Conservation (phyloP, 2,797 vertebrate genomes). For the Ctenopoma kingsleyae region DNA sequence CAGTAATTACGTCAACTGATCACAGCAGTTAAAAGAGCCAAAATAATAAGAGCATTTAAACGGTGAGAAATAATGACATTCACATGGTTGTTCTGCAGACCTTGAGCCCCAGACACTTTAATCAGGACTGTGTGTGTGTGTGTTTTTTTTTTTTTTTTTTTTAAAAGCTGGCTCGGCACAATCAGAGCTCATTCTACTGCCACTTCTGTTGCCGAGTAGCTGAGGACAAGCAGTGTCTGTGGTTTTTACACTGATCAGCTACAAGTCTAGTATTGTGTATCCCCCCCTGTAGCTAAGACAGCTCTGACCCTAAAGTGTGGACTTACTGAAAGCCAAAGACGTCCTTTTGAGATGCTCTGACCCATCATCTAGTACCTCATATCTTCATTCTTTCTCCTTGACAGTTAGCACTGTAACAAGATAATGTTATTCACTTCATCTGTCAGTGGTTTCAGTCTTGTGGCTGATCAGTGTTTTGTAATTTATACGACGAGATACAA, state of each 20-base stretch:
- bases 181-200: neutral
- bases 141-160: neutral
- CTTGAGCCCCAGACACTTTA: slow-evolving; percentile 8
- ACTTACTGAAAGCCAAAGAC: too few species aligned
- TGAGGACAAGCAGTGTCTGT: neutral
- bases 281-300: too few species aligned
- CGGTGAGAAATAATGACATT: slow-evolving; percentile 26
- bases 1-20: slow-evolving; percentile 26
- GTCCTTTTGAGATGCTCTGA: too few species aligned
- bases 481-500: slow-evolving; percentile 4
- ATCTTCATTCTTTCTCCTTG: too few species aligned
- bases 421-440: too few species aligned
- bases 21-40: slow-evolving; percentile 16
- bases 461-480: too few species aligned
- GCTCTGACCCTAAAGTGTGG: too few species aligned
- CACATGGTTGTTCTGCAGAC: slow-evolving; percentile 32
- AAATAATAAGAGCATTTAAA: slow-evolving; percentile 28
- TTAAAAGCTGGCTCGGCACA: slow-evolving; percentile 11
- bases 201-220: slow-evolving; percentile 13
- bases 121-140: slow-evolving; percentile 10
- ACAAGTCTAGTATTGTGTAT: too few species aligned
- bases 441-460: too few species aligned
- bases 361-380: too few species aligned
- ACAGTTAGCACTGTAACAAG: too few species aligned
- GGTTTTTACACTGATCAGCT: neutral